phyloP scores from a whole-genome alignment of 2,888 invertebrate species.

The Cyaniris semiargus region DNA sequence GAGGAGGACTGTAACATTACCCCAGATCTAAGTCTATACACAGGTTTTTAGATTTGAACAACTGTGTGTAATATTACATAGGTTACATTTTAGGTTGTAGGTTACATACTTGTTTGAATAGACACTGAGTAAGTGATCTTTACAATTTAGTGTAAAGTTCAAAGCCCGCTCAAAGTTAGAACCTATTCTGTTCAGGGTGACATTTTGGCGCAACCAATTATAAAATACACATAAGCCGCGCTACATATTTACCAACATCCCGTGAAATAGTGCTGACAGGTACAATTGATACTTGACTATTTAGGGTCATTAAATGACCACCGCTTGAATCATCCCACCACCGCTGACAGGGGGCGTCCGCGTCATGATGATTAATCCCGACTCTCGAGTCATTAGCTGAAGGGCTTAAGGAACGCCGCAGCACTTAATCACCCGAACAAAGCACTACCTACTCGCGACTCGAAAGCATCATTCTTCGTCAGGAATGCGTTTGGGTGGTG shows the following conservation, averaged over 20 bases:
- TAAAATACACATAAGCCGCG: too few relatives aligned
- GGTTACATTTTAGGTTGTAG: too few relatives aligned
- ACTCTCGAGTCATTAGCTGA: slow-evolving; percentile 79
- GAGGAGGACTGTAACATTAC: neutral
- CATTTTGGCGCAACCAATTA: too few relatives aligned
- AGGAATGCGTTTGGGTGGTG: slow-evolving; percentile 66
- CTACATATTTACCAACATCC: neutral
- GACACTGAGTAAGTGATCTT: too few relatives aligned
- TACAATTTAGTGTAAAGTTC: too few relatives aligned
- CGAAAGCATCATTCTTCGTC: slow-evolving; percentile 81
- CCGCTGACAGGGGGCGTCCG: slow-evolving; percentile 60
- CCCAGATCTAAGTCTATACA: too few relatives aligned
- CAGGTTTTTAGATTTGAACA: too few relatives aligned
- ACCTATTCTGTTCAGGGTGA: too few relatives aligned
- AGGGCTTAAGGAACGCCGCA: slow-evolving; percentile 74
- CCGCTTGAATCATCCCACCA: slow-evolving; percentile 47
- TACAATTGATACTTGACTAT: neutral
- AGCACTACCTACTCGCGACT: slow-evolving; percentile 77
- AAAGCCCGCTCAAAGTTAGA: too few relatives aligned
- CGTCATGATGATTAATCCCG: slow-evolving; percentile 77
- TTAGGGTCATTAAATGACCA: neutral
- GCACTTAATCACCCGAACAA: slow-evolving; percentile 80
- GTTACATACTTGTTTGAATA: too few relatives aligned
- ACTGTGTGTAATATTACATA: too few relatives aligned
- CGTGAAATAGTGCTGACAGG: neutral